Evolutionary conservation across 35 echinoderm and acorn worm species (phyloP).

Genomic region (Lytechinus variegatus): DNA sequence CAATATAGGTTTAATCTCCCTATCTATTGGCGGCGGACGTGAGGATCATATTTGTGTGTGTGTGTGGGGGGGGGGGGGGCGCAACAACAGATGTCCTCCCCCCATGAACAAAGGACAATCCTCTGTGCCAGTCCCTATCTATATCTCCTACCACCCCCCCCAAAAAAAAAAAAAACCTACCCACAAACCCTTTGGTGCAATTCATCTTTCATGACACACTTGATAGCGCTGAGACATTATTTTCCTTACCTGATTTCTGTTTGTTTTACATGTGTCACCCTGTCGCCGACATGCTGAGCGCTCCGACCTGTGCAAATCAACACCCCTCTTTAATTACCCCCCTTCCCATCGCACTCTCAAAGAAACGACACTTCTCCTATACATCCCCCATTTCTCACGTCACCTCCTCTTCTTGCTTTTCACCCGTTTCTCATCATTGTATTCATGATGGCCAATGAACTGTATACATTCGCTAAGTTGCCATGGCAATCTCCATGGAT

Average conservation of each 20-base stretch:
- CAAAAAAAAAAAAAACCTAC: no score
- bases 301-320: neutral
- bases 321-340: neutral
- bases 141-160: no score
- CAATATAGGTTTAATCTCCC: no score
- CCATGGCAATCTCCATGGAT: conserved; percentile 23
- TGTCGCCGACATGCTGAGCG: neutral
- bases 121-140: no score
- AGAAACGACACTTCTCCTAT: neutral
- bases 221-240: neutral
- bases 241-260: neutral
- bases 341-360: neutral
- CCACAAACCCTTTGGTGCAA: neutral
- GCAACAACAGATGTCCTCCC: no score
- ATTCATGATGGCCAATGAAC: conserved; percentile 24
- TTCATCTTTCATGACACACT: neutral
- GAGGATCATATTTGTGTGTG: no score
- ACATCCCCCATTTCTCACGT: neutral
- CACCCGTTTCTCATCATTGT: neutral
- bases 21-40: no score
- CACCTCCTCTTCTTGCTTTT: neutral
- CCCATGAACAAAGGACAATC: no score
- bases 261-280: neutral
- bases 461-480: conserved; percentile 24
- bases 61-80: no score